These are phyloP conservation scores for Diorhabda elongata DNA, from an alignment of 1,140 invertebrate species.

Conservation along the genomic window DNA sequence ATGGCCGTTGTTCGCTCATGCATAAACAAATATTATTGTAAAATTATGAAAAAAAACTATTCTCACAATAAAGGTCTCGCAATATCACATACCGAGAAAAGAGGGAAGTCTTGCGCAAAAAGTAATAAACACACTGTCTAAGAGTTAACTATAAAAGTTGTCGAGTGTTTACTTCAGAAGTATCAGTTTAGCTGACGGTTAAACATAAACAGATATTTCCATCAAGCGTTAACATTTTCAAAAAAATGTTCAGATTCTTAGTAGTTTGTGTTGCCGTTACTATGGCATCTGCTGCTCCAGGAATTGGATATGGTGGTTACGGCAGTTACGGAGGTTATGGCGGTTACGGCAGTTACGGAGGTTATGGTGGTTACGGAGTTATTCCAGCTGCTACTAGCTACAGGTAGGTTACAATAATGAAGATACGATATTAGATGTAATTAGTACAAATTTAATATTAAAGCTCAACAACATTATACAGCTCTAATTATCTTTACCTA, in stretches of 20 bases:
- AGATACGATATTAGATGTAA: too few relatives aligned
- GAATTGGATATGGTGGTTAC: neutral
- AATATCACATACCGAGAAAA: neutral
- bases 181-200: neutral
- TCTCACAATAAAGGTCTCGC: slow-evolving; percentile 2
- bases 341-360: neutral
- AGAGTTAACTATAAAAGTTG: neutral
- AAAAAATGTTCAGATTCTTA: neutral
- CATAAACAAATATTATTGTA: neutral
- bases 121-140: neutral
- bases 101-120: neutral
- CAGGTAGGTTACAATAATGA: neutral
- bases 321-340: neutral
- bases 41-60: neutral
- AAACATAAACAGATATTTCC: neutral
- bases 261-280: neutral
- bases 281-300: neutral
- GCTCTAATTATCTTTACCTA: too few relatives aligned
- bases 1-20: neutral
- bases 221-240: neutral
- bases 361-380: neutral
- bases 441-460: too few relatives aligned
- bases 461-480: too few relatives aligned
- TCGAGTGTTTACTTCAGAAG: neutral
- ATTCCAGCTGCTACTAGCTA: neutral